Base-by-base conservation (phyloP, 2,797 vertebrate genomes). In the Aeoliscus strigatus region DNA sequence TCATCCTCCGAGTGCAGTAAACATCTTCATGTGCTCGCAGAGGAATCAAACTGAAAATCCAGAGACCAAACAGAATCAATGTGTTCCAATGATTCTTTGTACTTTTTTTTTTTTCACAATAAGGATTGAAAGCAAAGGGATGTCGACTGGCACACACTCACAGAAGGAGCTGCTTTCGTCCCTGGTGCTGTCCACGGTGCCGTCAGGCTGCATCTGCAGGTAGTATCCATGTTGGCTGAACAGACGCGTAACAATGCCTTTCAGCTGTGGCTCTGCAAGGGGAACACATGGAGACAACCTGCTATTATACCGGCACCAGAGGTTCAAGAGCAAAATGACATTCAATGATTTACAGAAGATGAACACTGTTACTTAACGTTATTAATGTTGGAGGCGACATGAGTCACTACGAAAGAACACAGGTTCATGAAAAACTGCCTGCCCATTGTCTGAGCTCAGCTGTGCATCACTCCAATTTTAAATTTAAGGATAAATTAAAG, bases 211-310 rank as follows among this genome's bases (percentile, higher is more conserved):
- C 84, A 98, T 88, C 86, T 98, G 95, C 81, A 98, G 90, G 90
- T 97, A 94, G 84, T 86, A 98, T 57, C 95, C 96, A 77, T 98
- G 94, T 66, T 94, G 91, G 83, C 92, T 97, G 90, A 92, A 97
- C 1, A 98, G 89, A 67, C 94, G 93, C 40, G 94, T 97, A 64
- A 98, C 90, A 45, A 98, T 98, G 78, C 95, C 96, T 90, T 98
- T 98, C 79, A 98, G 90, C 84, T 98, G 94, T 66, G 96, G 95
- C 82, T 98, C 96, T 98, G 92, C 50, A 57, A 53, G 43, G 23
- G 8, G 18, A 55, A 36, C 29, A 42, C 48, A 64, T 35, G 30
- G 58, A 34, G 50, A 60, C 50, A 60, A 36, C 26, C 51, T 28
- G 0, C 7, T 16, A 26, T 71, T 23, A 64, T 40, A 52, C 30